Evolutionary conservation across 2,797 vertebrate species (phyloP).

Genomic region (Pseudopleuronectes americanus): DNA sequence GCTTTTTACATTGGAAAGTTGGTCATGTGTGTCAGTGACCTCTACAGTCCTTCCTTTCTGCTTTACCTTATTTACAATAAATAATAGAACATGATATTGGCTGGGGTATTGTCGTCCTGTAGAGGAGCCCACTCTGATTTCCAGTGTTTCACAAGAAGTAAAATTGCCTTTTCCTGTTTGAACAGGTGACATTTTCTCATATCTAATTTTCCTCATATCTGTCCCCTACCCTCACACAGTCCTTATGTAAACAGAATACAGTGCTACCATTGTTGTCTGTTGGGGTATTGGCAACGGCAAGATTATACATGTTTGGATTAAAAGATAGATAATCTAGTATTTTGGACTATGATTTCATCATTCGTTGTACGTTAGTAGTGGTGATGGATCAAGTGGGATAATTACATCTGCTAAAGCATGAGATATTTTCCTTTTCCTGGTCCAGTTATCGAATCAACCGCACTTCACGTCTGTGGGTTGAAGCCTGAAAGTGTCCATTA

Average conservation of each 20-base stretch:
- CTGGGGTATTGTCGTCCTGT: too few species aligned
- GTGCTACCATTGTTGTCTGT: neutral
- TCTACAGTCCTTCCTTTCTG: slow-evolving; percentile 1
- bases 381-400: neutral
- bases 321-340: slow-evolving; percentile 19
- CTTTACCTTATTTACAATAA: neutral
- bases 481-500: slow-evolving; percentile 48
- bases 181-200: slow-evolving; percentile 32
- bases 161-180: slow-evolving; percentile 13
- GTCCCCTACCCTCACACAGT: slow-evolving; percentile 4
- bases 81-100: neutral
- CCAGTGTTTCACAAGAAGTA: slow-evolving; percentile 8
- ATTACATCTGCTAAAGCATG: slow-evolving; percentile 38
- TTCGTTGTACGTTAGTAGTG: neutral
- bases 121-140: slow-evolving; percentile 5
- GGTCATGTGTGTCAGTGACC: slow-evolving; percentile 10
- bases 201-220: slow-evolving; percentile 8
- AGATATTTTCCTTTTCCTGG: slow-evolving; percentile 44
- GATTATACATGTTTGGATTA: slow-evolving; percentile 8
- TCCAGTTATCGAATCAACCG: slow-evolving; percentile 44
- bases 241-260: slow-evolving; percentile 1
- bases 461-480: slow-evolving; percentile 46
- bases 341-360: neutral
- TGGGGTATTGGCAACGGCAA: neutral
- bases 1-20: neutral